Evolutionary conservation across 2,113 vertebrate genomes (phyloP).

Genomic region (Neotoma lepida): DNA sequence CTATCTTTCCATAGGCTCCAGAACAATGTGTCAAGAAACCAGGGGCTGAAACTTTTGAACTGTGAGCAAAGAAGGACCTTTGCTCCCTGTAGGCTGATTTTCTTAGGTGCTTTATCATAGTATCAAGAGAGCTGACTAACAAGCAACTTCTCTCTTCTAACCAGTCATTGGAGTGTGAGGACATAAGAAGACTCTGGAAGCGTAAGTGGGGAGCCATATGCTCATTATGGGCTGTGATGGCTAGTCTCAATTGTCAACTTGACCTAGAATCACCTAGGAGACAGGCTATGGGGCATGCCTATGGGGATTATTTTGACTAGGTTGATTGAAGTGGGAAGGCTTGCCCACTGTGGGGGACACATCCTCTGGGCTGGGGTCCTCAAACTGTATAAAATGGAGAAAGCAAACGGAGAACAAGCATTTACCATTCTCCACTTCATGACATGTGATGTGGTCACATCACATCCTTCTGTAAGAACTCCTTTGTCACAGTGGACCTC

Average conservation of each 20-base stretch:
- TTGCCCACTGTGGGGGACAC: neutral
- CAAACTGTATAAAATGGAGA: neutral
- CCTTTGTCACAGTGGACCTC: no score
- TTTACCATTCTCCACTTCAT: neutral
- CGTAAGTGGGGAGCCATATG: neutral
- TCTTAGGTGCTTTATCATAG: neutral
- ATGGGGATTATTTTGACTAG: neutral
- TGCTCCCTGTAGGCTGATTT: neutral
- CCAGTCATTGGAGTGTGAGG: neutral
- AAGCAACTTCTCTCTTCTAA: neutral
- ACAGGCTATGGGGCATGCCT: neutral
- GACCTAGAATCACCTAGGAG: neutral
- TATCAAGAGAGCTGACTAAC: neutral
- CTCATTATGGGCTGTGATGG: neutral
- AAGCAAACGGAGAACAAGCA: neutral
- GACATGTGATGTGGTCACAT: neutral
- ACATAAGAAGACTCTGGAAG: no score
- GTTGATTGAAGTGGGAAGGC: neutral
- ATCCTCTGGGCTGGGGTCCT: neutral
- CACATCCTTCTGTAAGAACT: neutral
- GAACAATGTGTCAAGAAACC: neutral
- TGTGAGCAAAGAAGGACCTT: neutral
- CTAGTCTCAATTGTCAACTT: neutral
- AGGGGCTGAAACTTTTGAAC: no score
- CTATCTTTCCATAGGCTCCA: neutral